phyloP scores from a whole-genome alignment of 2,797 vertebrate genomes.

The Enteromius mattozi region DNA sequence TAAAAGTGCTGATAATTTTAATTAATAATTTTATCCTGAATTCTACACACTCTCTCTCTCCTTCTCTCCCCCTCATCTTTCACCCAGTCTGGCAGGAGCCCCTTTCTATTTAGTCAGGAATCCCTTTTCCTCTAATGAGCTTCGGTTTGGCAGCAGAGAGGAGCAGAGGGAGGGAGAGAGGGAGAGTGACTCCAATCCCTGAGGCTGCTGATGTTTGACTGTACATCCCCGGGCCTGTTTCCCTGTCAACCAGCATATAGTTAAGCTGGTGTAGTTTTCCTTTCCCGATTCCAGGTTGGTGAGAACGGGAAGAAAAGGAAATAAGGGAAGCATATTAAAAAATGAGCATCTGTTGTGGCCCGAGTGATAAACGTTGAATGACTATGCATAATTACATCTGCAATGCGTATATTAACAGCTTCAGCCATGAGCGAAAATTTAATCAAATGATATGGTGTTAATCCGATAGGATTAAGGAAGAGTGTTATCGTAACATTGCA shows the following conservation, averaged over 20 bases:
- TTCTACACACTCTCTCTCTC: background rate
- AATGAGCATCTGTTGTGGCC: constrained; percentile 29
- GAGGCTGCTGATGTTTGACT: constrained; percentile 50
- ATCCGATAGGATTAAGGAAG: constrained; percentile 50
- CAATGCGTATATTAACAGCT: constrained; percentile 27
- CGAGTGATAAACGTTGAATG: constrained; percentile 14
- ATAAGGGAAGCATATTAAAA: constrained; percentile 17
- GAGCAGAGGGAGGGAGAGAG: constrained; percentile 32
- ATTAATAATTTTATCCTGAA: background rate
- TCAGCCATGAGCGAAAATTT: constrained; percentile 32
- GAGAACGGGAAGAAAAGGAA: constrained; percentile 9
- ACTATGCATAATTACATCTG: constrained; percentile 22
- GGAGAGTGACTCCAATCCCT: constrained; percentile 27
- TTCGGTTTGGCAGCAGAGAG: constrained; percentile 72
- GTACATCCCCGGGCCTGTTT: constrained; percentile 40
- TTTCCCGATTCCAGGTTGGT: constrained; percentile 9
- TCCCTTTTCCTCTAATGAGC: constrained; percentile 78
- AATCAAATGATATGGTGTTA: constrained; percentile 39
- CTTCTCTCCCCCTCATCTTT: constrained; percentile 36
- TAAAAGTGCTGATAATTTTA: background rate
- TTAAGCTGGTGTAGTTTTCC: background rate
- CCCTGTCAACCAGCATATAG: constrained; percentile 34
- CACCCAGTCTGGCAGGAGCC: constrained; percentile 72
- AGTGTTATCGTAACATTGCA: constrained; percentile 32
- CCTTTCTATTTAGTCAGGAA: constrained; percentile 73